Evolutionary conservation across 1,140 invertebrate species (phyloP).

Genomic region (Neodiprion lecontei): DNA sequence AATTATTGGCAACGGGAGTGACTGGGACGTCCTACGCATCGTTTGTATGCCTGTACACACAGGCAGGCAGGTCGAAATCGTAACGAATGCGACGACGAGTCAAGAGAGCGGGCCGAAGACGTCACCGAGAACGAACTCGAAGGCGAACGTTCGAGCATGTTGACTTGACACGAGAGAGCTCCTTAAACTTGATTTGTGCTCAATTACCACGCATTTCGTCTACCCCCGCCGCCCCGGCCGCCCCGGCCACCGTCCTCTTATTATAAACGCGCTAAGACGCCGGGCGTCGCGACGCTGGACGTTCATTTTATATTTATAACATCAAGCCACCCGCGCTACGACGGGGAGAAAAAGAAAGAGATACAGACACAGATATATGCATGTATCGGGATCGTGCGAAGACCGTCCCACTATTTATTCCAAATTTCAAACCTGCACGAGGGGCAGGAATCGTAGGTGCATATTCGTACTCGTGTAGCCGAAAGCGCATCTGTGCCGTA

Average conservation of each 20-base stretch:
- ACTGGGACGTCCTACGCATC: neutral
- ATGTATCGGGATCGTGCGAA: neutral
- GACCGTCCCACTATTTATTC: constrained; percentile 49
- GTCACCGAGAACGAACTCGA: neutral
- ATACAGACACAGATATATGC: too few species aligned
- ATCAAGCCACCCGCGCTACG: neutral
- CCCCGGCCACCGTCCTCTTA: constrained; percentile 28
- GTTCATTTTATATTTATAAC: constrained; percentile 17
- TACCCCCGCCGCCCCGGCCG: neutral
- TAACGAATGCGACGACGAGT: too few species aligned
- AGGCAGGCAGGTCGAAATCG: too few species aligned
- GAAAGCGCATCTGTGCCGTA: too few species aligned
- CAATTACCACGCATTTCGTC: constrained; percentile 54
- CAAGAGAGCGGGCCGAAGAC: neutral
- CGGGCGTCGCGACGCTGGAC: constrained; percentile 32
- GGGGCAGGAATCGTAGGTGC: constrained; percentile 24
- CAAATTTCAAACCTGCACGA: constrained; percentile 51
- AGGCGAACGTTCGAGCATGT: constrained; percentile 11
- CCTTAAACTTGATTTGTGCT: constrained; percentile 63
- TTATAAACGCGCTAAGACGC: constrained; percentile 39
- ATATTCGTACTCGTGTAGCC: neutral
- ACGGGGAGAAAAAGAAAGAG: too few species aligned
- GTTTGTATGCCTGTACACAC: too few species aligned
- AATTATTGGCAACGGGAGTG: neutral
- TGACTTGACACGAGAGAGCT: constrained; percentile 43